Base-by-base conservation (phyloP, 2,888 invertebrate genomes). In the Tortricodes alternella region DNA sequence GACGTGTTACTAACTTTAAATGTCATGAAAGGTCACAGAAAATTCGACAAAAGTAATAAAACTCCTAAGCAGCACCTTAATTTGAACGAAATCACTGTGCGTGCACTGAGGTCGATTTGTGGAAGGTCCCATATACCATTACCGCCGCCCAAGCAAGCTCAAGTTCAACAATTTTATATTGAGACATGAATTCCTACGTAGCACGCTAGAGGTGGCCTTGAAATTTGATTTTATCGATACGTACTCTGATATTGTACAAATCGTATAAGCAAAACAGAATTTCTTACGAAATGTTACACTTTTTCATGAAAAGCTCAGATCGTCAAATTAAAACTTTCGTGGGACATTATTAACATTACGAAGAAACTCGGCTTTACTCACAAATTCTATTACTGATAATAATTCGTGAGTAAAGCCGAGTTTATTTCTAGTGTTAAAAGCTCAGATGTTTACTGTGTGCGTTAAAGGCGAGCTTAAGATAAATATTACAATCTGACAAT, bases 191-290 rank as follows among this genome's bases (percentile, higher is more conserved):
- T 76, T 73, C 66, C 66, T 71, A 64, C 66, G 72, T 66, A 64
- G 63, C 86, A 85, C 81, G 85, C 80, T 59, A 85, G 62, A 62
- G 69, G 77, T 78, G 59, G 66, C 84, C 84, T 81, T 83, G 81
- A 68, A 73, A 67, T 62, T 52, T 66, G 64, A 67, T 73, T 67
- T 67, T 65, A 68, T 73, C 66, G 67, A 66, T 60, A 62, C 35
- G 16, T 24, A 43, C 38, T 41, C 29, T 24, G 4, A 27, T 34
- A 21, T 18, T 11, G 8, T 34, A 15, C 34, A n/a, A n/a, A n/a
- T n/a, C n/a, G n/a, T n/a, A 15, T 15, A 39, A 1, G 34, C n/a
- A 46, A 34, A n/a, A 15, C 35, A 21, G 9, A 11, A 5, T 41
- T 19, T 21, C 0, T 13, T 8, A 8, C 21, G 27, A 6, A 39